phyloP scores from a whole-genome alignment of 2,113 vertebrate species.

The Zosterops japonicus region DNA sequence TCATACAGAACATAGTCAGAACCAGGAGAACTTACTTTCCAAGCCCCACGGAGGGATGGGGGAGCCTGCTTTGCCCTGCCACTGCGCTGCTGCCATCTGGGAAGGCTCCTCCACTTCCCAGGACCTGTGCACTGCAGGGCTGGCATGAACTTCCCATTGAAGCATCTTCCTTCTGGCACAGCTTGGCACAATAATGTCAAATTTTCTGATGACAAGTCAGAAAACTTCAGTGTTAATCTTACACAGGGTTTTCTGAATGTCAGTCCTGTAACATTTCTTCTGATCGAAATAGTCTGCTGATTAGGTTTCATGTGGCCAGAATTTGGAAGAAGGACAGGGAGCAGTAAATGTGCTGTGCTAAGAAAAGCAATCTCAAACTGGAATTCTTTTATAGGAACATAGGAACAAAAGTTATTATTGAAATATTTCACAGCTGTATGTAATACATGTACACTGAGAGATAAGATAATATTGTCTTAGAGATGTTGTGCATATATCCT shows the following conservation, averaged over 20 bases:
- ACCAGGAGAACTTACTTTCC: not conserved
- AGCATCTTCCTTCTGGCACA: not conserved
- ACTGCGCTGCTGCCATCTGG: not conserved
- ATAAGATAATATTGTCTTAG: not conserved
- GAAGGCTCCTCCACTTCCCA: not conserved
- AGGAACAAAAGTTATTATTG: not conserved
- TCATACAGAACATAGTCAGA: fast-evolving
- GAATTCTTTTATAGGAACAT: not conserved
- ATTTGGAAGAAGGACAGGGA: not conserved
- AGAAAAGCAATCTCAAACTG: not conserved
- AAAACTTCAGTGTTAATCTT: not conserved
- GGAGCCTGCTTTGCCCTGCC: not conserved
- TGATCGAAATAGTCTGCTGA: not conserved
- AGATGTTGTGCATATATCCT: not conserved
- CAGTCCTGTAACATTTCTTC: not conserved
- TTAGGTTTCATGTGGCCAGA: not conserved
- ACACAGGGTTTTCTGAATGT: not conserved
- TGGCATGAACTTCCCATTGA: not conserved
- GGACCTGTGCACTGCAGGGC: not conserved
- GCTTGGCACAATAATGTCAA: not conserved
- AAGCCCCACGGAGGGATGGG: fast-evolving
- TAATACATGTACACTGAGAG: not conserved
- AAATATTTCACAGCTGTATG: not conserved
- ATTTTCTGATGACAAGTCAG: not conserved
- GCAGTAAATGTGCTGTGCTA: not conserved